A percentile compares a stretch with the other conserved stretches of the same genome.
Conservation (phyloP, 2,113 vertebrate genomes). For the Mola mola region DNA sequence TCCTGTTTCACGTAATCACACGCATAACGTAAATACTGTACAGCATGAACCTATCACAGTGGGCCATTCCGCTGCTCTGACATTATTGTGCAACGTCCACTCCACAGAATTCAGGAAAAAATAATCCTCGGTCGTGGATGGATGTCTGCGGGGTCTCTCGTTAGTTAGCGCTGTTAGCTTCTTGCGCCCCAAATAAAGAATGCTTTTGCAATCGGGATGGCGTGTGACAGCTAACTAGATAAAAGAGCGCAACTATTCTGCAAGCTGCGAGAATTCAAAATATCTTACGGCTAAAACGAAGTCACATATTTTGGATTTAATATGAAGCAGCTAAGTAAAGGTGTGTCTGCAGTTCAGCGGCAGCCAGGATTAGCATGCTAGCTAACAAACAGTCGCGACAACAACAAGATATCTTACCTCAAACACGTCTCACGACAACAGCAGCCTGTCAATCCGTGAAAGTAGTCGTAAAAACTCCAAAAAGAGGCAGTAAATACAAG, state of each 20-base stretch:
- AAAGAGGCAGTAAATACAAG: neutral
- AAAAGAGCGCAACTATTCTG: too few relatives aligned
- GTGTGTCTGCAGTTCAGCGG: neutral
- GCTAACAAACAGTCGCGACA: neutral
- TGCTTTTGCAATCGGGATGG: too few relatives aligned
- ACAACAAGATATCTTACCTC: conserved; percentile 48
- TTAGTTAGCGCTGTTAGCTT: too few relatives aligned
- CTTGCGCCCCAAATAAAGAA: too few relatives aligned
- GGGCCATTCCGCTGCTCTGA: neutral
- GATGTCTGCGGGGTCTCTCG: too few relatives aligned
- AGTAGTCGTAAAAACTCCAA: neutral
- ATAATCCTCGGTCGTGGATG: too few relatives aligned
- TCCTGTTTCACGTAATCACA: neutral
- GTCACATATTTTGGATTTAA: too few relatives aligned
- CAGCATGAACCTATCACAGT: neutral
- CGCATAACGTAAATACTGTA: neutral
- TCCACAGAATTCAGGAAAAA: too few relatives aligned
- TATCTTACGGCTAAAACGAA: too few relatives aligned
- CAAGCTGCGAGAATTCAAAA: too few relatives aligned
- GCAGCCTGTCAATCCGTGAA: neutral
- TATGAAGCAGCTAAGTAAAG: neutral
- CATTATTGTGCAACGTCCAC: conserved; percentile 29
- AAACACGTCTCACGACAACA: neutral
- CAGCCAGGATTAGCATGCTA: conserved; percentile 2
- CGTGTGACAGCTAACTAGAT: too few relatives aligned